phyloP scores from a whole-genome alignment of 2,797 vertebrate species.

The Tachyglossus aculeatus region DNA sequence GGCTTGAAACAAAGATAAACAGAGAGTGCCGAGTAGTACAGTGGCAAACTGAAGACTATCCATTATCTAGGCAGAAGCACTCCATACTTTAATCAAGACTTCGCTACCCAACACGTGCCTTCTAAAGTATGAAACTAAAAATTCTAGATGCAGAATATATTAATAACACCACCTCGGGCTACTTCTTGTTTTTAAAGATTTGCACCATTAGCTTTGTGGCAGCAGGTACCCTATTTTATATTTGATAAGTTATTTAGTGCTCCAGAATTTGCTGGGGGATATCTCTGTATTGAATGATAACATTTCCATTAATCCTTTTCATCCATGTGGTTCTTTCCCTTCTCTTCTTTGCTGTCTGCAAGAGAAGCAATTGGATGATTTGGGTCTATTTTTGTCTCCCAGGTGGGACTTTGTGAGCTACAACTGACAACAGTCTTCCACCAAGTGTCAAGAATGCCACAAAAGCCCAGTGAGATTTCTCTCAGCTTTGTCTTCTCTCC shows the following conservation, averaged over 20 bases:
- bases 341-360: constrained; percentile 18
- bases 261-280: constrained; percentile 42
- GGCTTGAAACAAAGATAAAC: constrained; percentile 76
- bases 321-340: constrained; percentile 42
- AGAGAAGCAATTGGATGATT: constrained; percentile 12
- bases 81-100: constrained; percentile 52
- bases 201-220: constrained; percentile 56
- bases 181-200: constrained; percentile 51
- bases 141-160: constrained; percentile 26
- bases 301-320: constrained; percentile 56
- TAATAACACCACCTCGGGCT: constrained; percentile 45
- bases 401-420: constrained; percentile 11
- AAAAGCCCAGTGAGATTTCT: background rate
- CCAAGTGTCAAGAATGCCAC: background rate
- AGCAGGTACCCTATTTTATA: constrained; percentile 55
- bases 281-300: constrained; percentile 47
- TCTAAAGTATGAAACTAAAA: constrained; percentile 57
- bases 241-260: constrained; percentile 66
- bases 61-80: constrained; percentile 53
- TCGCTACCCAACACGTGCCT: constrained; percentile 52
- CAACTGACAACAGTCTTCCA: background rate
- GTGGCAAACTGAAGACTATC: constrained; percentile 40
- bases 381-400: background rate
- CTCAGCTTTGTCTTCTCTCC: background rate
- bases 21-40: constrained; percentile 52